phyloP scores from a whole-genome alignment of 2,888 invertebrate species.

The Flexamia atlantica region DNA sequence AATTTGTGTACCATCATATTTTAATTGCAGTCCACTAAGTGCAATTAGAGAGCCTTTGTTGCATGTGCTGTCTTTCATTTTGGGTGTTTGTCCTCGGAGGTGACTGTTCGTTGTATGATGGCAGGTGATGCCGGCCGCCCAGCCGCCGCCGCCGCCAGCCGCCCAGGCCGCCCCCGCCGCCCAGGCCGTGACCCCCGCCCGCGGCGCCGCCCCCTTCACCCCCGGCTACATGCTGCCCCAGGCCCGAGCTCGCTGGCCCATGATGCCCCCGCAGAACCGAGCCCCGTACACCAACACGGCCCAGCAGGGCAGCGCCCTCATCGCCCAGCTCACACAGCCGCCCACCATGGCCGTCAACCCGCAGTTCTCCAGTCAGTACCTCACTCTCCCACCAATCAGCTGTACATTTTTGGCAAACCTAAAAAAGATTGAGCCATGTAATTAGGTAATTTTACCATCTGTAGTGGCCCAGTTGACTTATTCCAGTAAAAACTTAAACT shows the following conservation, averaged over 20 bases:
- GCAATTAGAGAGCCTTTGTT: too few relatives aligned
- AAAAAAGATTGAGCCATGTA: too few relatives aligned
- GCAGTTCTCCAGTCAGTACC: slow-evolving; percentile 74
- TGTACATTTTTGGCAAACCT: too few relatives aligned
- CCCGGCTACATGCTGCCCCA: slow-evolving; percentile 61
- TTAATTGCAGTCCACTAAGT: too few relatives aligned
- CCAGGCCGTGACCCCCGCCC: slow-evolving; percentile 71
- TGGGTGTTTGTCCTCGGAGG: not conserved
- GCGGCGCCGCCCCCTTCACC: slow-evolving; percentile 55
- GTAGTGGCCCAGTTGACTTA: too few relatives aligned
- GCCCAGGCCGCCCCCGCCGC: slow-evolving; percentile 71
- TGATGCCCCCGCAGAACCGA: slow-evolving; percentile 68
- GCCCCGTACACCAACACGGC: slow-evolving; percentile 64
- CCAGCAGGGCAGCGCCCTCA: slow-evolving; percentile 76
- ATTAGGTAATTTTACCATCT: too few relatives aligned
- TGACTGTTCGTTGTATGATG: slow-evolving; percentile 7
- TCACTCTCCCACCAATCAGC: too few relatives aligned
- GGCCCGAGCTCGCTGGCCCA: slow-evolving; percentile 66
- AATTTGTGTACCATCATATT: too few relatives aligned
- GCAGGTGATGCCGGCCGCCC: slow-evolving; percentile 70
- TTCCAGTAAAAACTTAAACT: too few relatives aligned
- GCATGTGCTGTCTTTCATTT: too few relatives aligned
- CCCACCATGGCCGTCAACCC: slow-evolving; percentile 76
- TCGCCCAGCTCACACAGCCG: slow-evolving; percentile 79
- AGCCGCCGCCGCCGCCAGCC: slow-evolving; percentile 72